These are phyloP conservation scores for Arenaria interpres DNA, from an alignment of 2,113 vertebrate genomes.

Conservation along the genomic window DNA sequence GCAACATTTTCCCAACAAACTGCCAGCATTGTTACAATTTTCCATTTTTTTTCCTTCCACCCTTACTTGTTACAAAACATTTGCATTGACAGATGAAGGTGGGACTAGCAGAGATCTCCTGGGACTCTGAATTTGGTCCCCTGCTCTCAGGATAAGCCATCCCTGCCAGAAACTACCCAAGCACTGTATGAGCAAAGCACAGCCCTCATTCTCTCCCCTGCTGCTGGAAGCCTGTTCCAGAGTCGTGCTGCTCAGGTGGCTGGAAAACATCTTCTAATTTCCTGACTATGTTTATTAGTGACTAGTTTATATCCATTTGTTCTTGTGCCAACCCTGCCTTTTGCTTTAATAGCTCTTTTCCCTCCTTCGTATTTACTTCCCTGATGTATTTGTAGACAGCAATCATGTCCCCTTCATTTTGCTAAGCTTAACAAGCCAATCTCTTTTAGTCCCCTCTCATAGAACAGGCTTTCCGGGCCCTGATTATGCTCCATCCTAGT, in stretches of 20 bases:
- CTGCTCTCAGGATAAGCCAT: not conserved
- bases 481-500: not conserved
- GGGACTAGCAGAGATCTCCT: not conserved
- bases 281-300: not conserved
- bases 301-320: conserved; percentile 15
- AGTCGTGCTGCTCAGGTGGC: not conserved
- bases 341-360: conserved; percentile 23
- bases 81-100: not conserved
- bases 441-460: conserved; percentile 4
- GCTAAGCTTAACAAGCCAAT: conserved; percentile 38
- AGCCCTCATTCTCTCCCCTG: accelerated
- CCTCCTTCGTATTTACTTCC: not conserved
- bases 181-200: accelerated
- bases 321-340: conserved; percentile 16
- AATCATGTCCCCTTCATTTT: conserved; percentile 26
- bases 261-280: conserved; percentile 41
- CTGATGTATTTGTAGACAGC: conserved; percentile 35
- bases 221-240: not conserved
- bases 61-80: not conserved
- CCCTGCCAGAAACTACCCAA: not conserved
- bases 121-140: not conserved
- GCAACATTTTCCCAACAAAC: not conserved
- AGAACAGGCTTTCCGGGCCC: conserved; percentile 21
- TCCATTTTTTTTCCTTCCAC: not conserved
- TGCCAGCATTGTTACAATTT: not conserved